These are phyloP conservation scores for Cataglyphis altisquamis DNA, from an alignment of 2,888 invertebrate species.

Conservation along the genomic window DNA sequence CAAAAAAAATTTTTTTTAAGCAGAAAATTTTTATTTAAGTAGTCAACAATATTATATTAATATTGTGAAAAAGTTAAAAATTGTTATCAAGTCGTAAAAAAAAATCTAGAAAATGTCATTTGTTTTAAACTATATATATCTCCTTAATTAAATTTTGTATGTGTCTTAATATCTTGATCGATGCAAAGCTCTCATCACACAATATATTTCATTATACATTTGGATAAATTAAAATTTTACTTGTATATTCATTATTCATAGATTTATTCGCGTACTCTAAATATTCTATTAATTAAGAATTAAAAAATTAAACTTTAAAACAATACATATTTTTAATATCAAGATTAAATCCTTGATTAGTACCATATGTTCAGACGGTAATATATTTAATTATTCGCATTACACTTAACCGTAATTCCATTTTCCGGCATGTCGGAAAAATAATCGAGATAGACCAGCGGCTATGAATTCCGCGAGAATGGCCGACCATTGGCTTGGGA, in stretches of 20 bases:
- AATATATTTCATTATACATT: neutral
- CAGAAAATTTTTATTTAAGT: no score
- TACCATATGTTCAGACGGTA: neutral
- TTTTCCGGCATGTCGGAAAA: slow-evolving; percentile 35
- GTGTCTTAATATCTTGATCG: neutral
- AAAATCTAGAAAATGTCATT: no score
- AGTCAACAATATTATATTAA: no score
- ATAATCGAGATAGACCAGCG: slow-evolving; percentile 8
- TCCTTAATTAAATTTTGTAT: neutral
- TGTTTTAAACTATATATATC: no score
- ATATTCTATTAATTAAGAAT: neutral
- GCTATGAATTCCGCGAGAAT: slow-evolving; percentile 37
- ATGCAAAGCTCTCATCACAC: no score
- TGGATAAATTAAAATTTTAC: neutral
- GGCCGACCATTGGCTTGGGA: slow-evolving; percentile 37
- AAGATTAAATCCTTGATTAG: slow-evolving; percentile 25
- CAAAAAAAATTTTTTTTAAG: no score
- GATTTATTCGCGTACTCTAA: no score
- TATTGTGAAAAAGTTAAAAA: no score
- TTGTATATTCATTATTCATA: no score
- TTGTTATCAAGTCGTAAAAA: no score
- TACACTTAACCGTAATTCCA: slow-evolving; percentile 5
- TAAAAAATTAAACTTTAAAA: neutral
- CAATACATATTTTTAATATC: neutral
- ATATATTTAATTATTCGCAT: slow-evolving; percentile 20